Evolutionary conservation across 2,888 invertebrate species (phyloP).

Genomic region (Lapara coniferarum): DNA sequence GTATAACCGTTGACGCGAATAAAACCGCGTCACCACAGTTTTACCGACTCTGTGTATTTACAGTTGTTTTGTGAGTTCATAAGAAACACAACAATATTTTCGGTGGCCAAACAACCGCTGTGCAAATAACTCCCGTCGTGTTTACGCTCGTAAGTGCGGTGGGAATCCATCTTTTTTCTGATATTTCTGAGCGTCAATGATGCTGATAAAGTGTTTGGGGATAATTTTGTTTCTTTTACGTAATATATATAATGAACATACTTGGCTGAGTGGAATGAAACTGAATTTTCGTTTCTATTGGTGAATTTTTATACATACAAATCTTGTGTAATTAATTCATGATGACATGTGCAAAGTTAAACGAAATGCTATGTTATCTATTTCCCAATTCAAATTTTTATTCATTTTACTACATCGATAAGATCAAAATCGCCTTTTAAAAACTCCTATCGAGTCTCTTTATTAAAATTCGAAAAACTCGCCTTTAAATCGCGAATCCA

Average conservation of each 20-base stretch:
- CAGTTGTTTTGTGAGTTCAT: slow-evolving; percentile 35
- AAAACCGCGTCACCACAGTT: not conserved
- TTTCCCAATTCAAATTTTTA: no score
- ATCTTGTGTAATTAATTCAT: no score
- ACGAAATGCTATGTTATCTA: no score
- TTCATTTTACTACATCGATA: not conserved
- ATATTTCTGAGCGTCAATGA: not conserved
- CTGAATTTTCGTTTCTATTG: no score
- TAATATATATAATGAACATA: no score
- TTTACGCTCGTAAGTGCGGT: slow-evolving; percentile 33
- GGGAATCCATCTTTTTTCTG: slow-evolving; percentile 14
- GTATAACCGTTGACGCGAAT: not conserved
- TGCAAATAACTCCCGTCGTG: slow-evolving; percentile 29
- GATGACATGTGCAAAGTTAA: no score
- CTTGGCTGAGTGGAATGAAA: no score
- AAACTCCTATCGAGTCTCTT: not conserved
- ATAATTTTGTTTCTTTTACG: no score
- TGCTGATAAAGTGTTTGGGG: no score
- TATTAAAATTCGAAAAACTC: not conserved
- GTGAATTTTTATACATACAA: no score
- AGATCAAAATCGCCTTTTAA: not conserved
- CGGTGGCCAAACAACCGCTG: slow-evolving; percentile 40
- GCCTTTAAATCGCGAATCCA: not conserved
- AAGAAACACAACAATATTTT: slow-evolving; percentile 46
- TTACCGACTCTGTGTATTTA: slow-evolving; percentile 29